Evolutionary conservation across 2,113 vertebrate genomes (phyloP), one percentile per base, ranked within the genome.

Genomic region (Coturnix japonica): DNA sequence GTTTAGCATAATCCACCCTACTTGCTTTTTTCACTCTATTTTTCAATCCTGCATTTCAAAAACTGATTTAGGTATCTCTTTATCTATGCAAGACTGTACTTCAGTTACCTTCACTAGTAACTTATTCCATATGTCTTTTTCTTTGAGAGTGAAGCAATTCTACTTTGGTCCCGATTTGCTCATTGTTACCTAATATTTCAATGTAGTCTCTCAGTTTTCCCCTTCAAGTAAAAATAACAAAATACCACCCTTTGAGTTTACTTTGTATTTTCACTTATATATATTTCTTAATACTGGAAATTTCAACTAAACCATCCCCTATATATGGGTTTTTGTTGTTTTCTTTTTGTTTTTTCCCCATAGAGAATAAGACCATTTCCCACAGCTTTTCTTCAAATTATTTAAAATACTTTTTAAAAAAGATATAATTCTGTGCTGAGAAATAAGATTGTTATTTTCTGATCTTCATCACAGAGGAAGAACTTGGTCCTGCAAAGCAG

Each of bases 181-280:
- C 83, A 79, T 76, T 92, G 81, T 93, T 95, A 93, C 91, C 86
- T 94, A 90, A 90, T 95, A 95, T 95, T 95, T 95, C 92, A 95
- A 57, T 79, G 75, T 89, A 72, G 54, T 73, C 41, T 46, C 33
- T 37, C 49, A 63, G 8, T 94, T 91, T 94, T 69, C 20, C 31
- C 16, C 44, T 95, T 60, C 81, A 93, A 96, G 69, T 72, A 93
- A 54, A 61, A 91, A 91, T 54, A 95, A 95, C 59, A 93, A 88
- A 84, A 84, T 5, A 22, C 70, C 41, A 85, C 66, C 23, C 66
- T 84, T 95, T 78, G 23, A 89, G 82, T 28, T 93, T 70, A 46
- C 31, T 75, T 90, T 87, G 9, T 89, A 54, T 84, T 91, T 95
- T 93, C 74, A 84, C n/a, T 94, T 61, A 63, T 86, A 39, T 75